Conservation (phyloP, 92 coral and sea anemone species). For the Epizoanthus illoricatus region DNA sequence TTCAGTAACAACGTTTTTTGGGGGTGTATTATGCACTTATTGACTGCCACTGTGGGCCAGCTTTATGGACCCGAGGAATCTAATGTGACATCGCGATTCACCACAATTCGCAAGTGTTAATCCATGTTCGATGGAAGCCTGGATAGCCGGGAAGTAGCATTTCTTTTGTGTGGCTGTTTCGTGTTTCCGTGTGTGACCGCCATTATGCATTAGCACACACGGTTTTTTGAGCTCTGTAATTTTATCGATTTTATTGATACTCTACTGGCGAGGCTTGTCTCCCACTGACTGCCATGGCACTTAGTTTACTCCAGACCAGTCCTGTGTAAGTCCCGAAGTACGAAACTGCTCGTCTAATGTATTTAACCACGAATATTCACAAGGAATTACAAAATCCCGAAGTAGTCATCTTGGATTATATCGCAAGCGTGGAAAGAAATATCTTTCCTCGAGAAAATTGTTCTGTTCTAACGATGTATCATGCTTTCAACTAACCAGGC, state of each 20-base stretch:
- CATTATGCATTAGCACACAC: too few species aligned
- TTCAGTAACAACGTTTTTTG: too few species aligned
- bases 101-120: too few species aligned
- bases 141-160: too few species aligned
- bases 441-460: neutral
- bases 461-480: slow-evolving; percentile 9
- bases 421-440: neutral
- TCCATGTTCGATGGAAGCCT: too few species aligned
- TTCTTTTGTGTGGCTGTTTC: too few species aligned
- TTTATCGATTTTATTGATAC: neutral
- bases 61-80: too few species aligned
- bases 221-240: neutral
- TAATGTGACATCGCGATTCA: too few species aligned
- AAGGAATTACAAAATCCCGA: neutral
- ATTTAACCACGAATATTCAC: neutral
- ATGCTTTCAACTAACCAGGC: slow-evolving; percentile 15
- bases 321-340: neutral
- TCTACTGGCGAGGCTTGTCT: neutral
- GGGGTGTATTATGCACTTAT: too few species aligned
- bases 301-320: neutral
- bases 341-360: neutral
- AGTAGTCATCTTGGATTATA: neutral
- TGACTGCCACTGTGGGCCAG: too few species aligned
- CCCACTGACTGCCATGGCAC: neutral
- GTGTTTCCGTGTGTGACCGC: too few species aligned